Base-by-base conservation (phyloP, 1,140 invertebrate species). In the Aphelinus certus region DNA sequence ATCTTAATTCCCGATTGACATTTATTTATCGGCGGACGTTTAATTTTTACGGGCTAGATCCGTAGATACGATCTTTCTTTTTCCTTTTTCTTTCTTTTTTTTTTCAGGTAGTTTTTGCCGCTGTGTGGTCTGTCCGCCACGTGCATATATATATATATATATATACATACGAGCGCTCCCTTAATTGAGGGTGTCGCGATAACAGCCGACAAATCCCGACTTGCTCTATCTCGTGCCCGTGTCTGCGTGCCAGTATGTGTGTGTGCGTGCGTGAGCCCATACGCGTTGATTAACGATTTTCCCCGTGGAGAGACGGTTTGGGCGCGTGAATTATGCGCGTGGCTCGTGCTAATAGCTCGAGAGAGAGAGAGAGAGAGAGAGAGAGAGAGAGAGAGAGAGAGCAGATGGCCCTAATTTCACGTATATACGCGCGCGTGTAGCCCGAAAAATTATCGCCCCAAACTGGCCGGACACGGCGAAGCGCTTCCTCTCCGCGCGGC, bases 11-110 rank as follows among this genome's bases (percentile, higher is more conserved):
- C 78, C 82, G 80, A 84, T 84, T 85, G 85, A 84, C 86, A 82
- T 85, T 86, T 87, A 87, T 88, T 87, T 88, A 87, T 88, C 86
- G 86, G 82, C 79, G 81, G 83, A 81, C 82, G 82, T 84, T 87
- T 86, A 86, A 86, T 86, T 87, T 87, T 87, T 87, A 88, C 84
- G 83, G 82, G 77, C 84, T 77, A 84, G 85, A 87, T 87, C 80
- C 77, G 71, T 64, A 76, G 82, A 82, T 83, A 81, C 79, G 77
- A 61, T 26, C 81, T 83, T 9, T 53, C 9, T 53, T 53, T 53
- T 53, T 53, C 9, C 9, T 53, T 9, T 53, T 53, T 53, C 9
- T 53, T 53, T 53, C 9, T 53, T 53, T 53, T 53, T 70, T 58
- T 55, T 46, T 62, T 75, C 56, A 71, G 68, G 74, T 76, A 83